Base-by-base conservation (phyloP, 2,888 invertebrate species). In the Gasteruption jaculator region DNA sequence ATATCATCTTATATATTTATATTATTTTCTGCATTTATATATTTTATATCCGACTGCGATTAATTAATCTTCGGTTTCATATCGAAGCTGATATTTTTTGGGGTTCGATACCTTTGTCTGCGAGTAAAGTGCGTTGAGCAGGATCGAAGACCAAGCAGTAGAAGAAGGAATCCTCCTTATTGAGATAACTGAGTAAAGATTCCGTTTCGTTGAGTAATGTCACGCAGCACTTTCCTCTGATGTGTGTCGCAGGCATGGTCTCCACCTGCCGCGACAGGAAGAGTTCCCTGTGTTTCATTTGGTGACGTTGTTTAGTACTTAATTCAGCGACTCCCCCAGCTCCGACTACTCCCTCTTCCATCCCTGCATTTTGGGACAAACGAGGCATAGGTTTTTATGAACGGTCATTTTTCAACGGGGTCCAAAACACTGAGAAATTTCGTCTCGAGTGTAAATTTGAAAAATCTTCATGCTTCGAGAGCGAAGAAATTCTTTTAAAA, bases 111-210 rank as follows among this genome's bases (percentile, higher is more conserved):
- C 93, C 96, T 79, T 96, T 95, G 77, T 99, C 99, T 63, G 97
- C 97, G 72, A 97, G 80, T 70, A 99, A 80, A 61, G 97, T 99
- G 78, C 95, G 95, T 78, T 96, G 95, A 74, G 91, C 87, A 59
- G 97, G 97, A 80, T 99, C 99, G 76, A 96, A 99, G 63, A 99
- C 97, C 74, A 99, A 81, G 73, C 97, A 96, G 78, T 99, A 99
- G 79, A 96, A 99, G 81, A 99, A 99, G 73, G 92, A 87, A 76
- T 99, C 97, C 84, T 92, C 91, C 81, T 92, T 94, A 78, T 91
- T 89, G 71, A 97, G 82, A 80, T 99, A 99, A 73, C 92, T 92
- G 71, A 86, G 81, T 65, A 95, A 81, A 57, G 93, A 91, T 78
- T 99, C 99, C 43, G 96, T 95, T 80, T 99, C 99, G 78, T 97